Evolutionary conservation across 2,797 vertebrate species (phyloP).

Genomic region (Erethizon dorsatum): DNA sequence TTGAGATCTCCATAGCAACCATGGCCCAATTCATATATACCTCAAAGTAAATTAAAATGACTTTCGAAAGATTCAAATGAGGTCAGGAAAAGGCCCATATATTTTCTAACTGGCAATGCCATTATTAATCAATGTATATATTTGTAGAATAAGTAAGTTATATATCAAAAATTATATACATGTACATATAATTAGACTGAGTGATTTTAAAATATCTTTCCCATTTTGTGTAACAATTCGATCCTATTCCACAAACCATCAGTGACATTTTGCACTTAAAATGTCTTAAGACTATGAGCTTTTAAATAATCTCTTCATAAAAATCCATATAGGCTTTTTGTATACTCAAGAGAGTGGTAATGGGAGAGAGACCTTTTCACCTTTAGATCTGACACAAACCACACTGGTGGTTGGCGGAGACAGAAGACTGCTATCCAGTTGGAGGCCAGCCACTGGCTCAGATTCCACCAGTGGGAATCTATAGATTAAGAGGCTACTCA

Average conservation of each 20-base stretch:
- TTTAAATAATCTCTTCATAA: conserved; percentile 70
- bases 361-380: conserved; percentile 84
- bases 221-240: conserved; percentile 58
- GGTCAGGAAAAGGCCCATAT: conserved; percentile 77
- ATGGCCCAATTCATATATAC: conserved; percentile 81
- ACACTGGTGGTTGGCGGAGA: conserved; percentile 69
- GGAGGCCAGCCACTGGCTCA: conserved; percentile 59
- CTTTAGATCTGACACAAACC: conserved; percentile 77
- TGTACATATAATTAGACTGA: conserved; percentile 62
- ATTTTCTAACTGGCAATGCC: conserved; percentile 53
- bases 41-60: conserved; percentile 82
- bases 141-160: conserved; percentile 67
- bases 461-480: conserved; percentile 54
- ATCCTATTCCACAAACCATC: conserved; percentile 71
- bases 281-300: conserved; percentile 71
- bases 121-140: conserved; percentile 57
- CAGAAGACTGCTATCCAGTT: conserved; percentile 62
- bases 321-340: conserved; percentile 74
- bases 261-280: conserved; percentile 77
- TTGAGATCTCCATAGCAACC: conserved; percentile 89
- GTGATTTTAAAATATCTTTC: conserved; percentile 60
- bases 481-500: conserved; percentile 4
- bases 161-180: conserved; percentile 9
- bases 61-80: conserved; percentile 71
- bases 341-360: conserved; percentile 81